These are phyloP conservation scores for Aphelenchoides avenae DNA, from an alignment of 1,140 invertebrate genomes.

Conservation along the genomic window DNA sequence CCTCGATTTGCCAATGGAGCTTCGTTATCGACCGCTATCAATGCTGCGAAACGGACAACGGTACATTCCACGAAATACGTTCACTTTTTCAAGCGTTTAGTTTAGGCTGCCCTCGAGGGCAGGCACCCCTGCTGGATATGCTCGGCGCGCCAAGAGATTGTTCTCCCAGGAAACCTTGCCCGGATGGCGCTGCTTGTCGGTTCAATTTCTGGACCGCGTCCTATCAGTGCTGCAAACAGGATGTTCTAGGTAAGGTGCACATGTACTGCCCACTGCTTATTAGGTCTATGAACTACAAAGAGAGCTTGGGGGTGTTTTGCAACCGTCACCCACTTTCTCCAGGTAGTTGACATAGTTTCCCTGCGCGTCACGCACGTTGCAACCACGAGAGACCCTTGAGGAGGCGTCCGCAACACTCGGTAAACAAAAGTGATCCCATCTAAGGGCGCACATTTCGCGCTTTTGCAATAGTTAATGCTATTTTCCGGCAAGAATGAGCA, in stretches of 20 bases:
- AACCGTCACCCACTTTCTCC: background rate
- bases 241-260: no score
- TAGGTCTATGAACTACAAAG: no score
- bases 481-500: no score
- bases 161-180: constrained; percentile 25
- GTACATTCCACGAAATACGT: constrained; percentile 6
- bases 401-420: no score
- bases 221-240: constrained; percentile 36
- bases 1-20: constrained; percentile 44
- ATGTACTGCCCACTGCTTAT: no score
- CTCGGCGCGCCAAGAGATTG: constrained; percentile 21
- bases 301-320: no score
- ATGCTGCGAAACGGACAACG: constrained; percentile 50
- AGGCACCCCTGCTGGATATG: constrained; percentile 17
- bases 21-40: constrained; percentile 50
- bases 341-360: background rate
- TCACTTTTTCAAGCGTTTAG: background rate
- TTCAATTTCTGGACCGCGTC: constrained; percentile 49
- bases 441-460: no score
- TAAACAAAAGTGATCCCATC: no score
- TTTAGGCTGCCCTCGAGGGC: constrained; percentile 37
- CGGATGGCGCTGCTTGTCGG: constrained; percentile 26
- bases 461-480: no score
- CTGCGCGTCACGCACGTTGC: no score
- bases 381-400: no score